Evolutionary conservation across 2,797 vertebrate genomes (phyloP).

Genomic region (Cynodonichthys magdalenae): DNA sequence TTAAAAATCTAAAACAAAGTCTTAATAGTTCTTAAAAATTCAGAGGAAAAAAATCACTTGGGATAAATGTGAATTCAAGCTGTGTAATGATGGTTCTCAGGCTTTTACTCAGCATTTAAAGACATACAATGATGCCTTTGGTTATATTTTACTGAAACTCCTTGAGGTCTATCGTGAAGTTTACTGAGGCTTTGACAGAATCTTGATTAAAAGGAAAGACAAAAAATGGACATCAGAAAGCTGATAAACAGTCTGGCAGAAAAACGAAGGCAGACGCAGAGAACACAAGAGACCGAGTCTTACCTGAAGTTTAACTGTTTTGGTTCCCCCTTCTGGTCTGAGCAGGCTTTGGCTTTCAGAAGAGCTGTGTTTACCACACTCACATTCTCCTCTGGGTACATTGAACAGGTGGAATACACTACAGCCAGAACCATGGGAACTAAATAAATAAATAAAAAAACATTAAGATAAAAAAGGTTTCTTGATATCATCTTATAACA

Average conservation of each 20-base stretch:
- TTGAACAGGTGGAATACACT: conserved; percentile 89
- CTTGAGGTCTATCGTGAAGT: conserved; percentile 37
- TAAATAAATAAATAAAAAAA: conserved; percentile 47
- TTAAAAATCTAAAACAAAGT: conserved; percentile 29
- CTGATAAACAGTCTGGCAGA: conserved; percentile 33
- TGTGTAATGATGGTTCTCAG: conserved; percentile 15
- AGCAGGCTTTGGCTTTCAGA: conserved; percentile 48
- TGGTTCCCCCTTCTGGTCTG: conserved; percentile 63
- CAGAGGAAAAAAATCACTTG: not conserved
- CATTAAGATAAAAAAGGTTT: conserved; percentile 6
- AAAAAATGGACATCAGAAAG: conserved; percentile 45
- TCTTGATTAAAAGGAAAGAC: conserved; percentile 32
- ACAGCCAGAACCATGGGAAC: conserved; percentile 85
- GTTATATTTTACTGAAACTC: conserved; percentile 35
- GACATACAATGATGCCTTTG: conserved; percentile 41
- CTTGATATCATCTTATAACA: conserved; percentile 25
- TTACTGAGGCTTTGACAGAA: conserved; percentile 43
- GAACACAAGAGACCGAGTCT: conserved; percentile 20
- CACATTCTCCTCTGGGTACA: conserved; percentile 89
- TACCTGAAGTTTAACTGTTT: conserved; percentile 82
- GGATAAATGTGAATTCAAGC: conserved; percentile 13
- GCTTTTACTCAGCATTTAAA: conserved; percentile 44
- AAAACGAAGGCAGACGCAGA: conserved; percentile 23
- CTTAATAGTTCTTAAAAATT: conserved; percentile 8
- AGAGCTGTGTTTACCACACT: conserved; percentile 83